Evolutionary conservation across 2,888 invertebrate genomes (phyloP), one percentile per base, ranked within the genome.

Genomic region (Hydrotaea diabolus): DNA sequence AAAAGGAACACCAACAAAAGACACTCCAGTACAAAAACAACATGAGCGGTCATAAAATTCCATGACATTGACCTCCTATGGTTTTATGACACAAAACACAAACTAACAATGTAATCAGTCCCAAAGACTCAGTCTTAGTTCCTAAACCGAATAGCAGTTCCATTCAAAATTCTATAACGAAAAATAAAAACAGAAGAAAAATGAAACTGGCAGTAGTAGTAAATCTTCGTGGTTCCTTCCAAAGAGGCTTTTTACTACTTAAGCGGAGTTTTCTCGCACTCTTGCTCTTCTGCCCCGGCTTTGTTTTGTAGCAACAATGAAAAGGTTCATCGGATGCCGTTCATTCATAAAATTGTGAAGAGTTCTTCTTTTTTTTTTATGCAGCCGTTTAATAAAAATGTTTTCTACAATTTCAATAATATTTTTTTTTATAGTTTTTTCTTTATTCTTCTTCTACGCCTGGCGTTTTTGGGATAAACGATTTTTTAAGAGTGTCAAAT

Each of bases 51-150:
- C 53, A 55, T 75, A 75, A 78, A 78, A 69, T 75, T 53, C 59
- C 31, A n/a, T 78, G 71, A 62, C 49, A 77, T 59, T 78, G 78
- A 71, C 82, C 78, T 78, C 82, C 78, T 75, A 75, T 62, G 62
- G 82, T 78, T 82, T 82, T 78, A 75, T 78, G 43, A 71, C 62
- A 78, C 71, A 75, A 74, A 79, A 79, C 73, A 79, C 26, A 26
- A 73, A 21, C 72, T 72, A 62, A 77, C 81, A 81, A 73, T 66
- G 77, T 71, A 75, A 78, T 71, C 74, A 59, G 71, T 59, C 69
- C 55, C 15, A 43, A 7, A 31, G 66, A 53, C 62, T 76, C 23
- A 59, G 31, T 77, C 55, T 23, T 17, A 39, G 59, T 71, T 71
- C 26, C 17, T 21, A 57, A 2, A 39, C 7, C 9, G 7, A 4